Conservation (phyloP, 2,113 vertebrate genomes). For the Lagopus muta region DNA sequence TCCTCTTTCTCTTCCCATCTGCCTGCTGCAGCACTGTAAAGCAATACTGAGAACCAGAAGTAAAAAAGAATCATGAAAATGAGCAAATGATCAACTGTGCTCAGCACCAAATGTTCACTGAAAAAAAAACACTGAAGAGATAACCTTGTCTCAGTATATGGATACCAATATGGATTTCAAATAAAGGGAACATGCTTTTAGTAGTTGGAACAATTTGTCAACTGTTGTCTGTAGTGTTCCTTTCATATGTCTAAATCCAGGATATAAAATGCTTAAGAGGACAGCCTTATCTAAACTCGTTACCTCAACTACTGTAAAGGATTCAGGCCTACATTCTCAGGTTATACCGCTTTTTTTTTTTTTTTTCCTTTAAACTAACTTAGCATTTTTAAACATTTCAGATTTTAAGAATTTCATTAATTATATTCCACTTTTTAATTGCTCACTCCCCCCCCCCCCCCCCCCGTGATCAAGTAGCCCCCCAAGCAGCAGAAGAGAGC, state of each 20-base stretch:
- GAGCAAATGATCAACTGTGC: background rate
- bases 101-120: rapidly evolving
- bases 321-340: background rate
- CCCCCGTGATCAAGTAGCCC: no score
- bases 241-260: background rate
- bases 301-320: background rate
- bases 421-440: background rate
- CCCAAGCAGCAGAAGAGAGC: no score
- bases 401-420: background rate
- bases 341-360: background rate
- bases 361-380: background rate
- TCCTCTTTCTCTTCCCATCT: background rate
- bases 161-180: background rate
- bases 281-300: background rate
- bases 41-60: background rate
- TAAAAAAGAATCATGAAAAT: background rate
- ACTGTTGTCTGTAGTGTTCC: background rate
- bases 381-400: no score
- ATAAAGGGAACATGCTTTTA: background rate
- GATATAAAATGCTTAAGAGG: rapidly evolving
- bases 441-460: no score
- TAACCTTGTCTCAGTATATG: background rate
- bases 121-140: background rate
- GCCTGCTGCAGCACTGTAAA: background rate
- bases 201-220: background rate